These are phyloP conservation scores for Euphonia xanthogaster DNA, from an alignment of 2,797 vertebrate genomes.

Conservation along the genomic window DNA sequence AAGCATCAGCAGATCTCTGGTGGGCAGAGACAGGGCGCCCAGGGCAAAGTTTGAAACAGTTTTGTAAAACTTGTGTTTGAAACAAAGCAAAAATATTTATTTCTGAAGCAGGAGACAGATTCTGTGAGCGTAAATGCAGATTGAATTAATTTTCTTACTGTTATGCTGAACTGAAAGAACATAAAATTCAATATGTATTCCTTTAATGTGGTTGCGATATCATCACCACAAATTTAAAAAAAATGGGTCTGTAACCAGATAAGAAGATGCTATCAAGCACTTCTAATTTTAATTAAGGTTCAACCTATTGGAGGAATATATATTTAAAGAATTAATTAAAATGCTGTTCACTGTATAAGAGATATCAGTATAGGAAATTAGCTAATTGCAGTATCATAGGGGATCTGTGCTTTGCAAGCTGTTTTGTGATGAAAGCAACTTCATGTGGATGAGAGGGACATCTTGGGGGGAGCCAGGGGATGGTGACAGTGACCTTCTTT, in stretches of 20 bases:
- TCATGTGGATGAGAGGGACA: neutral
- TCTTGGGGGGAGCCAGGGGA: neutral
- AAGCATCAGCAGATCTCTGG: neutral
- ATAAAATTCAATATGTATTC: neutral
- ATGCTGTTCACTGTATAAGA: neutral
- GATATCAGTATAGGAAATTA: slow-evolving; percentile 24
- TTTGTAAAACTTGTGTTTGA: neutral
- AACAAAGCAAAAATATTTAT: neutral
- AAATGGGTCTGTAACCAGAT: slow-evolving; percentile 5
- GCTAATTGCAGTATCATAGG: slow-evolving; percentile 16
- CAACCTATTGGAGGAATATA: slow-evolving; percentile 54
- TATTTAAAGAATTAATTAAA: slow-evolving; percentile 62
- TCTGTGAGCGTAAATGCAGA: neutral
- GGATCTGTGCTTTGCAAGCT: slow-evolving; percentile 53
- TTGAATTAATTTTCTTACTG: neutral
- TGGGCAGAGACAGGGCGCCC: neutral
- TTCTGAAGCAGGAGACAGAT: neutral
- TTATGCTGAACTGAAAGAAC: neutral
- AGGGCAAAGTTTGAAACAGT: neutral
- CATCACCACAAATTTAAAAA: neutral
- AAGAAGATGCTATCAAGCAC: slow-evolving; percentile 44
- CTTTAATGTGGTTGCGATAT: slow-evolving; percentile 14
- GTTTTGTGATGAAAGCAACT: slow-evolving; percentile 7
- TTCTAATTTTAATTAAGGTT: slow-evolving; percentile 55
- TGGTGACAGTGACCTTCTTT: neutral